Percentiles rank a stretch among this genome's conserved stretches.
Conservation (phyloP, 2,113 vertebrate species). For the Accipiter virgatus region DNA sequence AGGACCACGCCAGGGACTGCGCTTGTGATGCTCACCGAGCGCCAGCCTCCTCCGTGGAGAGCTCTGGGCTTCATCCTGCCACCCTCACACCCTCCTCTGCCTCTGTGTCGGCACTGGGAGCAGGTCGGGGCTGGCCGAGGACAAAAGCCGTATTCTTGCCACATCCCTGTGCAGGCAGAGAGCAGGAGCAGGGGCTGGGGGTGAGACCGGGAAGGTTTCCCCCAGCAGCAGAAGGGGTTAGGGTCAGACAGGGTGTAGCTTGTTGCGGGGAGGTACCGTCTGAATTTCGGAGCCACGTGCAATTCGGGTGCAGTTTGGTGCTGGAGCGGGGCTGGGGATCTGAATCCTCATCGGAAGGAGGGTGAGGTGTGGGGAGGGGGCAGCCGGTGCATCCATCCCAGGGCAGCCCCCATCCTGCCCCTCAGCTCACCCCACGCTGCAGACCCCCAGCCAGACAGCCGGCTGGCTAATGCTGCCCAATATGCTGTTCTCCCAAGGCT, state of each 20-base stretch:
- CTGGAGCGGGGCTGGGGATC: background rate
- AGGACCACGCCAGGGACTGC: background rate
- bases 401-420: background rate
- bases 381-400: too few species aligned
- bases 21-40: background rate
- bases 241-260: too few species aligned
- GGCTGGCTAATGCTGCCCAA: background rate
- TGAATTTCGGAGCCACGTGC: background rate
- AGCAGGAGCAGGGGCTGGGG: background rate
- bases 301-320: background rate
- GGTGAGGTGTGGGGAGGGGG: background rate
- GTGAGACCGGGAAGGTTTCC: background rate
- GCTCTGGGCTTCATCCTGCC: background rate
- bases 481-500: background rate
- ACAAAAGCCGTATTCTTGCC: background rate
- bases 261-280: rapidly evolving
- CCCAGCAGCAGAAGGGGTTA: background rate
- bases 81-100: background rate
- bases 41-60: background rate
- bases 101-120: rapidly evolving
- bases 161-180: too few species aligned
- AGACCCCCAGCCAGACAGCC: background rate
- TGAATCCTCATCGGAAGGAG: background rate
- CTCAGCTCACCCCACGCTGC: background rate
- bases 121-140: background rate